phyloP scores from a whole-genome alignment of 2,888 invertebrate species.

The Stegana nigrithorax region DNA sequence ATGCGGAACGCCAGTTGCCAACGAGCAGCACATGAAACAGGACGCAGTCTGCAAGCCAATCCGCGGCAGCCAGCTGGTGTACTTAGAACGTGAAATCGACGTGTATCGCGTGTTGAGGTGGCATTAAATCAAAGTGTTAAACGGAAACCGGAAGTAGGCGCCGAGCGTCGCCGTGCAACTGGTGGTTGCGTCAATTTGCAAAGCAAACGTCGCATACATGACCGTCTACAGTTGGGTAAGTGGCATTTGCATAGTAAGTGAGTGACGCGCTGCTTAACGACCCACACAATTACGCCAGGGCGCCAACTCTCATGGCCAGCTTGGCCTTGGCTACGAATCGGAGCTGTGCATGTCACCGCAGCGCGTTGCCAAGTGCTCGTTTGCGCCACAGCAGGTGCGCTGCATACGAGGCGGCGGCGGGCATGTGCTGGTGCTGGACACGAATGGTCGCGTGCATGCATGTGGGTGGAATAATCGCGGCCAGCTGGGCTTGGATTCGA shows the following conservation, averaged over 20 bases:
- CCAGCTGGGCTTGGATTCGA: constrained; percentile 73
- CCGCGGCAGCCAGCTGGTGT: not conserved
- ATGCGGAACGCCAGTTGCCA: constrained; percentile 44
- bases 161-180: constrained; percentile 39
- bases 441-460: constrained; percentile 76
- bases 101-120: constrained; percentile 50
- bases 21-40: constrained; percentile 45
- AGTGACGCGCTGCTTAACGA: constrained; percentile 40
- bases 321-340: constrained; percentile 76
- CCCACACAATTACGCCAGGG: constrained; percentile 71
- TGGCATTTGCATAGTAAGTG: constrained; percentile 43
- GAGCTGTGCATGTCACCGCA: constrained; percentile 77
- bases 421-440: constrained; percentile 78
- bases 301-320: constrained; percentile 86
- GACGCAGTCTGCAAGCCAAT: constrained; percentile 28
- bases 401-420: constrained; percentile 82
- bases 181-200: constrained; percentile 32
- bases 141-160: constrained; percentile 54
- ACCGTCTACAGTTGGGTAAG: constrained; percentile 52
- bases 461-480: constrained; percentile 85
- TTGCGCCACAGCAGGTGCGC: constrained; percentile 70
- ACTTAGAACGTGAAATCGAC: constrained; percentile 13
- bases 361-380: constrained; percentile 59
- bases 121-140: constrained; percentile 60
- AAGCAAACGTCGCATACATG: constrained; percentile 31